A percentile compares a stretch with the other conserved stretches of the same genome.
phyloP scores from a whole-genome alignment of 2,113 vertebrate genomes.

The Meles meles region DNA sequence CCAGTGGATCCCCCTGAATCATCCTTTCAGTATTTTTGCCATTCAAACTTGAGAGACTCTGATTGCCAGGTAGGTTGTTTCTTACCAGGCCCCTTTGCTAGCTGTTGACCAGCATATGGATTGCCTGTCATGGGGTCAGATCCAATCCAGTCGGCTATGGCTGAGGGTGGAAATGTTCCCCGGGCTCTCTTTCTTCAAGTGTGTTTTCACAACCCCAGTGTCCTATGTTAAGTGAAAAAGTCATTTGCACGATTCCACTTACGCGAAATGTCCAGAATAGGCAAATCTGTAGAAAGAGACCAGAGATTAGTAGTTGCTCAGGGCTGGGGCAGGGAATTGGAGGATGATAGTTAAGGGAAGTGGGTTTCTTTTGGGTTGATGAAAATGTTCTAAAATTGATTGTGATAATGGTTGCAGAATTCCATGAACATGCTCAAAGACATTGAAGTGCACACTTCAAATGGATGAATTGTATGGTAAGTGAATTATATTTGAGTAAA shows the following conservation, averaged over 20 bases:
- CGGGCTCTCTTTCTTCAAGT: not conserved
- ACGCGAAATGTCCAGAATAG: not conserved
- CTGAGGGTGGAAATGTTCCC: not conserved
- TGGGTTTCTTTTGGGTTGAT: not conserved
- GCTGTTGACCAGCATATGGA: not conserved
- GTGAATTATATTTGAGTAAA: not conserved
- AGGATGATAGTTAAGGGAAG: not conserved
- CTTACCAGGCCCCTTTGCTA: not conserved
- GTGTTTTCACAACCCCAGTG: not conserved
- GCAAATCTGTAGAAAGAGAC: not conserved
- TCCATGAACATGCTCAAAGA: not conserved
- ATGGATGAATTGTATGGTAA: not conserved
- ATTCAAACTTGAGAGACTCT: not conserved
- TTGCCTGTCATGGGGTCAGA: not conserved
- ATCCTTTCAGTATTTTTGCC: not conserved
- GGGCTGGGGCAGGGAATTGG: not conserved
- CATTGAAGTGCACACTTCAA: not conserved
- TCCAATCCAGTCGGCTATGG: not conserved
- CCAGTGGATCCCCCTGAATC: not conserved
- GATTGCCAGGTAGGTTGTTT: not conserved
- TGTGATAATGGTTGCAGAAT: not conserved
- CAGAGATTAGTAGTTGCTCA: not conserved
- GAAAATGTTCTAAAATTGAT: not conserved
- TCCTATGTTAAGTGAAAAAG: not conserved
- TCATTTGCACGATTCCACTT: not conserved